These are phyloP conservation scores for Caenorhabditis zanzibari DNA, from an alignment of 2,888 invertebrate species.

Conservation along the genomic window DNA sequence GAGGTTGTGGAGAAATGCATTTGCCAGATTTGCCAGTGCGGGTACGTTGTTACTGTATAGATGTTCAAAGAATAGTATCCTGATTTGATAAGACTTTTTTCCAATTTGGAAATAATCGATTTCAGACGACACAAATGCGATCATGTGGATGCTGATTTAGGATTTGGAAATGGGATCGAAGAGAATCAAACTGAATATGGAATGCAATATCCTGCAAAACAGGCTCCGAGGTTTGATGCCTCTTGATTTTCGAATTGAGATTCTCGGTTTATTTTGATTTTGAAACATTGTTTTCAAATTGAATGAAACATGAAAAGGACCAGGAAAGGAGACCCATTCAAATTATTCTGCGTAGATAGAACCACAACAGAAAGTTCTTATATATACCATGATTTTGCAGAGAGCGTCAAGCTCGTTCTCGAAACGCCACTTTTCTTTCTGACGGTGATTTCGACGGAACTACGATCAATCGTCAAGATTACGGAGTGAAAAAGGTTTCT, in stretches of 20 bases:
- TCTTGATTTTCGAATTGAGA: background rate
- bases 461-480: conserved; percentile 68
- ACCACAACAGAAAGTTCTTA: too few species aligned
- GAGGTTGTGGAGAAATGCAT: conserved; percentile 68
- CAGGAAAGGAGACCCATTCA: too few species aligned
- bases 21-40: conserved; percentile 74
- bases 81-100: conserved; percentile 10
- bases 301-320: too few species aligned
- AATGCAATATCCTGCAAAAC: conserved; percentile 67
- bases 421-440: conserved; percentile 43
- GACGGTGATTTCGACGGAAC: conserved; percentile 68
- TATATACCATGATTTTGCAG: conserved; percentile 17
- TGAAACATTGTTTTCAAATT: too few species aligned
- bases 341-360: too few species aligned
- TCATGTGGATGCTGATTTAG: conserved; percentile 71
- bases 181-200: conserved; percentile 71
- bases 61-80: background rate
- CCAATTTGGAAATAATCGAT: background rate
- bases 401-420: conserved; percentile 34
- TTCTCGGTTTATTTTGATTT: too few species aligned
- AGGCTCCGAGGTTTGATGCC: conserved; percentile 50
- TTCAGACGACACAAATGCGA: conserved; percentile 71
- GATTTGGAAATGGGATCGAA: conserved; percentile 66
- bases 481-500: conserved; percentile 50
- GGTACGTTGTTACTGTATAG: conserved; percentile 52